Base-by-base conservation (phyloP, 2,888 invertebrate genomes). In the Nomada fabriciana region DNA sequence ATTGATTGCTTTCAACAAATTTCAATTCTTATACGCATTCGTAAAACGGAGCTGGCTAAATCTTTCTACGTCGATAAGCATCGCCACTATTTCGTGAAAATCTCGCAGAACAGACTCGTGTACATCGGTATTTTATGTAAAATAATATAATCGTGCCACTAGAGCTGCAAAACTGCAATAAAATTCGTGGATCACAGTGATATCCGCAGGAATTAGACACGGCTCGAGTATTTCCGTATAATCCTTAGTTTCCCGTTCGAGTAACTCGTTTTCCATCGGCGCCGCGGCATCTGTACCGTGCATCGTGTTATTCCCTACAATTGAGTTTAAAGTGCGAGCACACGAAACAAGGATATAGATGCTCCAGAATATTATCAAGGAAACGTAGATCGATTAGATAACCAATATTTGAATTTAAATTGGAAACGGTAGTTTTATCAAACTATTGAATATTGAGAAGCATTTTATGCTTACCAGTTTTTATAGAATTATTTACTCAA, bases 181-280 rank as follows among this genome's bases (percentile, higher is more conserved):
- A 60, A 42, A 60, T 69, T 76, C 69, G 20, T 55, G 43, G 55
- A 42, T 63, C 53, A 29, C 42, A 55, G 11, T 20, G 47, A 47
- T 25, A 15, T 55, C 63, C 47, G 23, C n/a, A 67, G 71, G 71
- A 71, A 53, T 72, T 68, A 68, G 63, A 36, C 57, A 68, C 55
- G 63, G 7, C 4, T 63, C 72, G 61, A 47, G 20, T 73, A 47
- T n/a, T 23, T 47, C 47, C 59, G 59, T 59, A 57, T 69, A 69
- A 69, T 59, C 68, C 68, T 55, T 18, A 23, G 72, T 67, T 60
- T 60, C 50, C 53, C 47, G 68, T 67, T 61, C 59, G 65, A 78
- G 63, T 20, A 69, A 18, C 73, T 65, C 23, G 73, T 68, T 59
- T 59, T 43, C 64, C 59, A 29, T 52, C n/a, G n/a, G n/a, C n/a